These are phyloP conservation scores for Coilia nasus DNA, from an alignment of 2,797 vertebrate species.

Conservation along the genomic window DNA sequence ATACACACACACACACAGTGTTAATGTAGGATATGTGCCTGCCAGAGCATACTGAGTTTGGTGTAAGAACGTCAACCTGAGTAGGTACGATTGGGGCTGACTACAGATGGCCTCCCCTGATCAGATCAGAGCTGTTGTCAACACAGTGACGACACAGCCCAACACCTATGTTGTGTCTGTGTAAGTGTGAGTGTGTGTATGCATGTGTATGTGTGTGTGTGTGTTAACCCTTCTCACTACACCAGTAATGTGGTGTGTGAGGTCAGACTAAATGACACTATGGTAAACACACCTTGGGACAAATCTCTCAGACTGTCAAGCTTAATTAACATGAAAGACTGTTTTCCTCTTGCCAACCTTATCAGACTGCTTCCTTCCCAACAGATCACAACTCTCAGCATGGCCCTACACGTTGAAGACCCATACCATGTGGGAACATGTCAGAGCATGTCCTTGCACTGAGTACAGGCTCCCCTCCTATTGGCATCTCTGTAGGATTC, in stretches of 20 bases:
- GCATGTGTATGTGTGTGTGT: constrained; percentile 3
- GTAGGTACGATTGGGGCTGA: neutral
- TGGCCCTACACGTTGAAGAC: neutral
- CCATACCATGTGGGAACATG: neutral
- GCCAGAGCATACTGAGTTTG: neutral
- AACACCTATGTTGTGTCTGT: constrained; percentile 1
- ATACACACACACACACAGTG: neutral
- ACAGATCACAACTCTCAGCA: neutral
- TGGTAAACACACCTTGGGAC: neutral
- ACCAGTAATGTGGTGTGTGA: neutral
- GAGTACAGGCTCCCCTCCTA: neutral
- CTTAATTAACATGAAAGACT: neutral
- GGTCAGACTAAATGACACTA: neutral
- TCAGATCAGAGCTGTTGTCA: neutral
- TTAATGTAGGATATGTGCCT: neutral
- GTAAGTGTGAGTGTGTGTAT: constrained; percentile 1
- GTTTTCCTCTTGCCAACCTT: neutral
- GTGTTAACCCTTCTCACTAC: neutral
- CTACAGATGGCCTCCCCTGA: neutral
- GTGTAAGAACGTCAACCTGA: neutral
- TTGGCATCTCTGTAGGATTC: neutral
- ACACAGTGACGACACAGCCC: neutral
- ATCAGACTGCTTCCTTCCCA: neutral
- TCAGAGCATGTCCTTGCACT: neutral
- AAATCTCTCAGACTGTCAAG: neutral